Evolutionary conservation across 2,113 vertebrate species (phyloP), one percentile per base, ranked within the genome.

Genomic region (Pedionomus torquatus): DNA sequence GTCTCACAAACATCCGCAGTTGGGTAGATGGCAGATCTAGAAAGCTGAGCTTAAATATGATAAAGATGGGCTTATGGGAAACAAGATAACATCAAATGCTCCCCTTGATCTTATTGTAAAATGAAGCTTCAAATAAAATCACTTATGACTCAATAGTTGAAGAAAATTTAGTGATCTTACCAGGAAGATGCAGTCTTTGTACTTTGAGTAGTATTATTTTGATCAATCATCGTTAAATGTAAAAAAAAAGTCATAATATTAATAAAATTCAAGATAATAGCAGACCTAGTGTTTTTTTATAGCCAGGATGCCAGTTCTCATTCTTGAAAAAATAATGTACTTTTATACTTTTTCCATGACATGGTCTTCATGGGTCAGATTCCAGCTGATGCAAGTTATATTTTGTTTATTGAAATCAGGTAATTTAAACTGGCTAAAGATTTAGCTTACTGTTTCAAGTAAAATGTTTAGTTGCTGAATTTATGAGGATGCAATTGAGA

Each of bases 401-500:
- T 63, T 88, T 63, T 87, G 35, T 48, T 66, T 35, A 31, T 2
- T 61, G 43, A 83, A 93, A 64, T 86, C 57, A 83, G 26, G 78
- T 35, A 81, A 87, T 35, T 95, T 71, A 63, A n/a, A 21, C 6
- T 54, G 54, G 35, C 12, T 91, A 33, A 89, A 83, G 52, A 37
- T 35, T 14, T 63, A 24, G 19, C 58, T 95, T 60, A 14, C 70
- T 90, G 28, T 81, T 94, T 96, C 41, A 93, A 28, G 31, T 63
- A 31, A 82, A 95, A 44, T 60, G 66, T 95, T 96, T 77, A 58
- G 43, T 71, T 80, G 33, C 44, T 93, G 60, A 75, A 95, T 96
- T 95, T 96, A 75, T 92, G 83, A 93, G 43, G n/a, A 90, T 71
- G 82, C 94, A 97, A 96, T 80, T 92, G 83, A 95, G 77, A 87